Percentiles rank a stretch among this genome's conserved stretches.
Evolutionary conservation across 2,113 vertebrate genomes (phyloP).

Genomic region (Phalacrocorax aristotelis): DNA sequence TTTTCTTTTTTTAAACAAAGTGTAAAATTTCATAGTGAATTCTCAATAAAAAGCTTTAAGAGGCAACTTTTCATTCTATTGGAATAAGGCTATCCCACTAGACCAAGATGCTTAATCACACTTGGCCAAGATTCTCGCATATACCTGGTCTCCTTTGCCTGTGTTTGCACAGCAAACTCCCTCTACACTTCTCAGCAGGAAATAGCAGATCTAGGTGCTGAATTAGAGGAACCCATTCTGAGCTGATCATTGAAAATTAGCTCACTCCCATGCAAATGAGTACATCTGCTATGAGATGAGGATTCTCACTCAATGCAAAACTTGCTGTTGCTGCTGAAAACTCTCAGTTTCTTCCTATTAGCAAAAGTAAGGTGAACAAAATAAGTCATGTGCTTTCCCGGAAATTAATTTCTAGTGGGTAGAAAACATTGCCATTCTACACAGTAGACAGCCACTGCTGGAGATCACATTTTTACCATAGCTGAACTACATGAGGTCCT

Average conservation of each 20-base stretch:
- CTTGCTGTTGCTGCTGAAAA: background rate
- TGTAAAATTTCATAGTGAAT: background rate
- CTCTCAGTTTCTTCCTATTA: slow-evolving; percentile 43
- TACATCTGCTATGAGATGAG: background rate
- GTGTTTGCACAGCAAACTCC: background rate
- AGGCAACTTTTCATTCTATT: background rate
- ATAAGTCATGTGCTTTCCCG: slow-evolving; percentile 48
- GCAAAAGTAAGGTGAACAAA: slow-evolving; percentile 28
- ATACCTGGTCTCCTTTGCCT: background rate
- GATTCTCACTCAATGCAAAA: slow-evolving; percentile 45
- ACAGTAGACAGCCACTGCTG: background rate
- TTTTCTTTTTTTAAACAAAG: background rate
- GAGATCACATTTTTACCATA: background rate
- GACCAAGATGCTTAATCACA: background rate
- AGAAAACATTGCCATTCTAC: background rate
- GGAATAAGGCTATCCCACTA: background rate
- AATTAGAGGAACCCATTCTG: background rate
- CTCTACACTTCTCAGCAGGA: background rate
- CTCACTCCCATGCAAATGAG: slow-evolving; percentile 43
- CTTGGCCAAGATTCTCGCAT: background rate
- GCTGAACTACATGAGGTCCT: background rate
- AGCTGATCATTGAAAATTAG: background rate
- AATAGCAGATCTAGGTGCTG: background rate
- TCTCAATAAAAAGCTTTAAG: background rate
- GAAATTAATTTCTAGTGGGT: slow-evolving; percentile 8